Conservation (phyloP, 2,113 vertebrate species). For the Sardina pilchardus region DNA sequence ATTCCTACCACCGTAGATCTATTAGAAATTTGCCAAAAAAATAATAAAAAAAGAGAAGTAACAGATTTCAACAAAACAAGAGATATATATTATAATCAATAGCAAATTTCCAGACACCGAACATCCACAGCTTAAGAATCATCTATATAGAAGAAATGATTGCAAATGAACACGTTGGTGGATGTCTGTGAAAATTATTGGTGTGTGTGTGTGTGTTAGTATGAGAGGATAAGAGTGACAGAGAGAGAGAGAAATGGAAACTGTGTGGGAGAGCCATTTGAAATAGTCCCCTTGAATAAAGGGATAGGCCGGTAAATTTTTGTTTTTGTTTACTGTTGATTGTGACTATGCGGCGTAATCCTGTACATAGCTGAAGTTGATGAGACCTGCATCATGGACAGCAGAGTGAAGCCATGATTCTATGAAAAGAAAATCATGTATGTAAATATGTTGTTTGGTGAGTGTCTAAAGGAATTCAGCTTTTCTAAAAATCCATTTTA, state of each 20-base stretch:
- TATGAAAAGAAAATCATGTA: slow-evolving; percentile 11
- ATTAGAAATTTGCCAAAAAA: slow-evolving; percentile 53
- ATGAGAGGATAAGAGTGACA: neutral
- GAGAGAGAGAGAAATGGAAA: neutral
- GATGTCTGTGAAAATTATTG: neutral
- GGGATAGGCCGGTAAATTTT: slow-evolving; percentile 7
- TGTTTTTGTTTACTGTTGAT: slow-evolving; percentile 58
- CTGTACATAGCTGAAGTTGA: slow-evolving; percentile 71
- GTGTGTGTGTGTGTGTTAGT: slow-evolving; percentile 17
- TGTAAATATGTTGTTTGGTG: slow-evolving; percentile 18
- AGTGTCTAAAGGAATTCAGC: slow-evolving; percentile 18
- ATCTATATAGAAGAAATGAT: slow-evolving; percentile 53
- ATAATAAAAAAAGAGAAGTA: slow-evolving; percentile 31
- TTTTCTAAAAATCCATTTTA: slow-evolving; percentile 21
- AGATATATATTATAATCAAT: slow-evolving; percentile 44
- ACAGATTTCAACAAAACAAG: slow-evolving; percentile 43
- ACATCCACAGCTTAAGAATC: slow-evolving; percentile 48
- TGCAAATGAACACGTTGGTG: neutral
- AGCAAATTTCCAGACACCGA: slow-evolving; percentile 41
- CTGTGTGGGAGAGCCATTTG: neutral
- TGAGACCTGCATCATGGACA: slow-evolving; percentile 56
- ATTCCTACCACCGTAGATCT: slow-evolving; percentile 27
- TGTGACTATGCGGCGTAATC: slow-evolving; percentile 59
- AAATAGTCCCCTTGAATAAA: slow-evolving; percentile 54
- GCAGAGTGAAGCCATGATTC: neutral